phyloP scores from a whole-genome alignment of 2,113 vertebrate genomes.

The Chauna torquata region DNA sequence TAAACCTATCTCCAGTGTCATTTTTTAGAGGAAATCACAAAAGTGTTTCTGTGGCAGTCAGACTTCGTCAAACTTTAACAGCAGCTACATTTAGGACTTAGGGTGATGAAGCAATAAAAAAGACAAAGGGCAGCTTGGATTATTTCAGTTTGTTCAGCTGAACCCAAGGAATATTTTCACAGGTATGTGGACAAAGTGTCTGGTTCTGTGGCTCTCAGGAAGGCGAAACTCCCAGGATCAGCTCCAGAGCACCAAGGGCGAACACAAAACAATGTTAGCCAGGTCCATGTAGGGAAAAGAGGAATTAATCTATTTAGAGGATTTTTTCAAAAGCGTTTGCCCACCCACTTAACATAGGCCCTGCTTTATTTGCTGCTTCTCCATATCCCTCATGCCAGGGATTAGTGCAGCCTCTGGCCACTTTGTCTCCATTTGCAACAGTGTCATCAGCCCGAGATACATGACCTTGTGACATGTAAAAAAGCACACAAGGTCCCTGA shows the following conservation, averaged over 20 bases:
- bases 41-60: not conserved
- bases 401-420: constrained; percentile 48
- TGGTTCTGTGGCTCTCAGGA: not conserved
- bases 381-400: constrained; percentile 23
- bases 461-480: constrained; percentile 29
- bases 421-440: constrained; percentile 49
- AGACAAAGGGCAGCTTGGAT: not conserved
- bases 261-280: not conserved
- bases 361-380: constrained; percentile 34
- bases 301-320: not conserved
- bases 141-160: not conserved
- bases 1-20: not conserved
- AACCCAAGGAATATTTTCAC: not conserved
- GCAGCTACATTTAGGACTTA: not conserved
- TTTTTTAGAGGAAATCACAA: not conserved
- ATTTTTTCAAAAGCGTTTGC: constrained; percentile 47
- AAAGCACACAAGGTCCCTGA: constrained; percentile 9
- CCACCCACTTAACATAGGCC: constrained; percentile 44
- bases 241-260: not conserved
- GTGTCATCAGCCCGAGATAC: constrained; percentile 13
- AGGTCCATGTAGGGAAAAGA: not conserved
- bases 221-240: not conserved
- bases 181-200: not conserved
- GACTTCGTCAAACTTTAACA: not conserved
- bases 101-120: not conserved